Percentiles rank a stretch among this genome's conserved stretches.
Evolutionary conservation across 2,797 vertebrate species (phyloP).

Genomic region (Rhynchonycteris naso): DNA sequence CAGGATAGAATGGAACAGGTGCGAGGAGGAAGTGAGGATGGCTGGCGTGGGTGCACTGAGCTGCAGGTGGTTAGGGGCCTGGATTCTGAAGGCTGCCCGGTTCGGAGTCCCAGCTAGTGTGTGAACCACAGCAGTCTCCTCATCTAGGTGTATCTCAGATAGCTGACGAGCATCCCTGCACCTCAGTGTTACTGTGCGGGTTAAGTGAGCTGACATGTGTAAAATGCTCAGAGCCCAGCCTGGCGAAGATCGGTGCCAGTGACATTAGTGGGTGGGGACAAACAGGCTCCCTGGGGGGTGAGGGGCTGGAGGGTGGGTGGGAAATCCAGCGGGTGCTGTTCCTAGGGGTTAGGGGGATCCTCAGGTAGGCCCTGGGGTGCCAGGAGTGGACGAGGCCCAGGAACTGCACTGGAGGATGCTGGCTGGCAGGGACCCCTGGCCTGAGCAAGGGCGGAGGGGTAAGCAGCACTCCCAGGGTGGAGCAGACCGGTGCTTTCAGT

Average conservation of each 20-base stretch:
- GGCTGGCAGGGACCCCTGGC: background rate
- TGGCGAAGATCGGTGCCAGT: background rate
- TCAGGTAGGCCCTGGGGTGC: background rate
- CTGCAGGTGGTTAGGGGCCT: background rate
- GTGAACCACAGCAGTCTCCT: background rate
- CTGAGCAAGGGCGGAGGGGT: background rate
- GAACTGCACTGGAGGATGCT: background rate
- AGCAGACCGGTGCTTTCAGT: background rate
- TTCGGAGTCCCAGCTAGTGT: background rate
- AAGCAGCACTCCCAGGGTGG: background rate
- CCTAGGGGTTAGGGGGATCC: background rate
- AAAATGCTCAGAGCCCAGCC: background rate
- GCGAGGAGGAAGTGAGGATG: background rate
- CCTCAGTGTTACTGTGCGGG: background rate
- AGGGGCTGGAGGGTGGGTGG: background rate
- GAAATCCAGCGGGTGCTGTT: background rate
- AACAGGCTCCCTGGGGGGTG: background rate
- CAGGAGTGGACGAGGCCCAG: background rate
- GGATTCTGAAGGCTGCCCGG: background rate
- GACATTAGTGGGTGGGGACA: background rate
- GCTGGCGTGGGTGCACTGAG: background rate
- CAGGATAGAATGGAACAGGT: rapidly evolving
- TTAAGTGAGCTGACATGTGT: background rate
- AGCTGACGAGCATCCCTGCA: rapidly evolving
- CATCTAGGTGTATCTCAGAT: background rate